Percentiles rank a stretch among this genome's conserved stretches.
Conservation (phyloP, 2,888 invertebrate genomes). For the Rhagium mordax region DNA sequence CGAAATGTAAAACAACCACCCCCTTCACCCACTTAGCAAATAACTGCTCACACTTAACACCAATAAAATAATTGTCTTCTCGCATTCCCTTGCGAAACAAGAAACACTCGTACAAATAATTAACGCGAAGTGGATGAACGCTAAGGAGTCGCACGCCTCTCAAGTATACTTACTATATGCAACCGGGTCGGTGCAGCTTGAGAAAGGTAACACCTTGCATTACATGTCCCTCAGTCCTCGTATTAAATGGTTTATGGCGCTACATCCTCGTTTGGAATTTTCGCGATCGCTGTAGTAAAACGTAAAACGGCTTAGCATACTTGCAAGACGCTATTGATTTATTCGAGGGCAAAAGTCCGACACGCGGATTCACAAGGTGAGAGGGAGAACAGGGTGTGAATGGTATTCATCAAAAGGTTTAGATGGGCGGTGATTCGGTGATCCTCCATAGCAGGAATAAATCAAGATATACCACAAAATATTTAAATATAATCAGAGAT, state of each 20-base stretch:
- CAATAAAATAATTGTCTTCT: not conserved
- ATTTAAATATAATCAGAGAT: too few relatives aligned
- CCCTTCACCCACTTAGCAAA: too few relatives aligned
- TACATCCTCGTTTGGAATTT: not conserved
- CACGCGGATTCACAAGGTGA: not conserved
- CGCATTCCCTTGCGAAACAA: not conserved
- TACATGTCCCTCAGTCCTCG: not conserved
- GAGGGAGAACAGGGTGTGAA: too few relatives aligned
- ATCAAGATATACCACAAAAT: too few relatives aligned
- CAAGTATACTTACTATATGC: not conserved
- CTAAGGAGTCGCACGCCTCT: not conserved
- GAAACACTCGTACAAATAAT: not conserved
- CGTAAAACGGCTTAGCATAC: not conserved
- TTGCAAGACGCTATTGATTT: too few relatives aligned
- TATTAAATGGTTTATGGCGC: not conserved
- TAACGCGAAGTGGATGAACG: not conserved
- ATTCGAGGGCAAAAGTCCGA: not conserved
- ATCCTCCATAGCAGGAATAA: too few relatives aligned
- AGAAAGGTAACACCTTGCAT: not conserved
- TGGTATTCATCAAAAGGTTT: too few relatives aligned
- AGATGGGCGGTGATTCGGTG: too few relatives aligned
- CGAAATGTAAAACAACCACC: too few relatives aligned
- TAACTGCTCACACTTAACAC: too few relatives aligned
- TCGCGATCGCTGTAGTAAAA: not conserved
- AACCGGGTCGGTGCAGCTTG: not conserved